Percentiles rank a stretch among this genome's conserved stretches.
These are phyloP conservation scores for Onychomys arenicola DNA, from an alignment of 2,797 vertebrate genomes.

Conservation along the genomic window DNA sequence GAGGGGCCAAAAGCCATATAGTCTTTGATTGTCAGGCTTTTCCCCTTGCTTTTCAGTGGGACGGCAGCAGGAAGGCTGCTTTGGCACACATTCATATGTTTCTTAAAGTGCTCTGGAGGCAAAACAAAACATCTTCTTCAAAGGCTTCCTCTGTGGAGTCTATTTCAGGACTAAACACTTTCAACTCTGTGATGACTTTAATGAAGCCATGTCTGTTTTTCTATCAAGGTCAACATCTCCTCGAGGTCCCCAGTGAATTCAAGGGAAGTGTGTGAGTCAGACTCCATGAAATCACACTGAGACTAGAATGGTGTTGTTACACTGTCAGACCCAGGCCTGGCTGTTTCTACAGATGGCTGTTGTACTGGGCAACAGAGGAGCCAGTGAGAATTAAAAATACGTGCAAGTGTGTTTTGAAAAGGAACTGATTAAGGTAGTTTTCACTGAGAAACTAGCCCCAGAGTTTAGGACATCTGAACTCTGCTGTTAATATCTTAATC, in stretches of 20 bases:
- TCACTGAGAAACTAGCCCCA: not conserved
- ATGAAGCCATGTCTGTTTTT: conserved; percentile 60
- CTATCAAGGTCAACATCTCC: conserved; percentile 56
- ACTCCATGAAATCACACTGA: not conserved
- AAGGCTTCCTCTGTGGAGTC: conserved; percentile 28
- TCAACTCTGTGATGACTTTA: conserved; percentile 41
- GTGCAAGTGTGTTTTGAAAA: not conserved
- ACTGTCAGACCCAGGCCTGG: not conserved
- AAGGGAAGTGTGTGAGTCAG: conserved; percentile 43
- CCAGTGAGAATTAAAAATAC: not conserved
- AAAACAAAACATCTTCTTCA: conserved; percentile 49
- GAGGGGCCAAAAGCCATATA: not conserved
- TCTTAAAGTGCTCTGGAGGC: conserved; percentile 1
- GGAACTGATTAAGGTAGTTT: not conserved
- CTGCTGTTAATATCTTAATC: not conserved
- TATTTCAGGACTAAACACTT: conserved; percentile 57
- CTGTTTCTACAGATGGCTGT: not conserved
- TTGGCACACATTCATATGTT: not conserved
- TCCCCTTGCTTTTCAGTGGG: not conserved
- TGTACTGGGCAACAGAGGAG: not conserved
- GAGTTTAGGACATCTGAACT: conserved; percentile 18
- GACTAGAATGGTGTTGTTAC: not conserved
- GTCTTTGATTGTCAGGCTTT: not conserved
- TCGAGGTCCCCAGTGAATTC: not conserved
- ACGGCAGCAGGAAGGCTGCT: not conserved